Evolutionary conservation across 2,888 invertebrate species (phyloP), one percentile per base, ranked within the genome.

Genomic region (Philhelius pedissequus): DNA sequence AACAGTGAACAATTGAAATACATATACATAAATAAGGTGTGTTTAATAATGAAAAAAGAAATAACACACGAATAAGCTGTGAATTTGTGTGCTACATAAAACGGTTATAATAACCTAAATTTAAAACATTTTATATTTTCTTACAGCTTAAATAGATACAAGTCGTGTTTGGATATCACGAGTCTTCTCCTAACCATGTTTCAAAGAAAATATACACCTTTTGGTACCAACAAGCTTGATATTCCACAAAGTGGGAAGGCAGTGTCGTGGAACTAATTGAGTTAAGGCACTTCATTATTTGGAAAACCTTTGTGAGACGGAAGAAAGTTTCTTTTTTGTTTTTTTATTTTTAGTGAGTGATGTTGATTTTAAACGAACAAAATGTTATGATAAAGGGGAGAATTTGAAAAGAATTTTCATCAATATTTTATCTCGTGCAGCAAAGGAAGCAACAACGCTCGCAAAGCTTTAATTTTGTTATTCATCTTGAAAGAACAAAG

Each of bases 361-460:
- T 13, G 32, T n/a, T 35, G 3, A 11, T 35, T 11, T 38, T 38
- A 13, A 20, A 11, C 5, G 22, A 48, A 25, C 0, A 45, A 13
- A 43, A 0, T 4, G 18, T 18, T 3, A 18, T 18, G 40, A 11
- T 18, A 13, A 13, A 20, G 45, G 45, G 4, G 15, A 54, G 27
- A 54, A 18, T 54, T 54, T 54, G 3, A 54, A 54, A 54, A 54
- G 30, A 54, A 54, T 54, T 54, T 54, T 54, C 54, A 54, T 54
- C 54, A 54, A 32, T 18, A 54, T 18, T 15, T 15, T 30, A 52
- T 54, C n/a, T n/a, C 20, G 7, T 20, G 20, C 20, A 54, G 30
- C 7, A n/a, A 13, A 56, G 20, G 20, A 9, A 35, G 22, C 35
- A 48, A 43, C 1, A 48, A 30, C 30, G 7, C 1, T 5, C n/a